A percentile compares a stretch with the other conserved stretches of the same genome.
Evolutionary conservation across 2,797 vertebrate genomes (phyloP).

Genomic region (Anas bernieri): DNA sequence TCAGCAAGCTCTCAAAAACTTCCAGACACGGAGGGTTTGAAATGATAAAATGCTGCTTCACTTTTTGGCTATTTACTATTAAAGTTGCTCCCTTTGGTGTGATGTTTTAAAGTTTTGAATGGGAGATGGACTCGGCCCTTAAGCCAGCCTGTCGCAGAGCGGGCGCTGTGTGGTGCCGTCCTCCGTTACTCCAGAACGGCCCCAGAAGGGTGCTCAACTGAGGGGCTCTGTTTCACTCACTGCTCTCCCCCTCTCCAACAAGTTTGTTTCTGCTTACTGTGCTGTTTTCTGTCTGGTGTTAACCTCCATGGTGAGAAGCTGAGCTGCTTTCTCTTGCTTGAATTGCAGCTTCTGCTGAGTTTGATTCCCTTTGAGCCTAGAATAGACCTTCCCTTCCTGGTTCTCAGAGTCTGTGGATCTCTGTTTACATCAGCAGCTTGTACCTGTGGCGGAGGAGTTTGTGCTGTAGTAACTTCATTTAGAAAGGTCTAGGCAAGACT

Average conservation of each 20-base stretch:
- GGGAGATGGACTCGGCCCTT: neutral
- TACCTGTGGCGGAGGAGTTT: neutral
- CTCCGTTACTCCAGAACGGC: accelerated
- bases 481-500: neutral
- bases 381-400: neutral
- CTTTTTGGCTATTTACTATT: too few species aligned
- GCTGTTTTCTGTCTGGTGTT: neutral
- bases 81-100: neutral
- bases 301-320: conserved; percentile 1
- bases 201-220: neutral
- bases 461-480: neutral
- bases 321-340: neutral
- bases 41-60: neutral
- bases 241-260: neutral
- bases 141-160: neutral
- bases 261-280: neutral
- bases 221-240: neutral
- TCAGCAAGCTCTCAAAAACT: neutral
- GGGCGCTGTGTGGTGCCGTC: neutral
- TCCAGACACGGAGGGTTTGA: neutral
- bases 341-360: neutral
- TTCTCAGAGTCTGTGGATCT: neutral
- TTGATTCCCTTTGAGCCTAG: neutral
- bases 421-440: neutral
- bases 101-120: neutral